Conservation (phyloP, 2,888 invertebrate genomes). For the Sialis lutaria region DNA sequence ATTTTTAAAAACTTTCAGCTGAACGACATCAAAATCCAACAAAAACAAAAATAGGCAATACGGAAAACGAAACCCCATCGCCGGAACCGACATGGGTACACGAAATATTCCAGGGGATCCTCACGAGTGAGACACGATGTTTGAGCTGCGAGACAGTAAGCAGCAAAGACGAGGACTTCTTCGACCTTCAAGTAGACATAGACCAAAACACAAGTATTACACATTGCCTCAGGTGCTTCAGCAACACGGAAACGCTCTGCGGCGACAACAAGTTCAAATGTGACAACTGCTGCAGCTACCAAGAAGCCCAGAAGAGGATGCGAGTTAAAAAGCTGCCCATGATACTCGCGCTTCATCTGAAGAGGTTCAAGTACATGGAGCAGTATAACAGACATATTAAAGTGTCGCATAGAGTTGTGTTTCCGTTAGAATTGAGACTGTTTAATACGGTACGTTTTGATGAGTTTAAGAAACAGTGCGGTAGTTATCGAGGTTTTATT, state of each 20-base stretch:
- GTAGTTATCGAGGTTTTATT: background rate
- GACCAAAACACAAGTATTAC: conserved; percentile 99
- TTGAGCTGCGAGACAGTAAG: conserved; percentile 99
- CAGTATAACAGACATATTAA: conserved; percentile 98
- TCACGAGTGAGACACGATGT: conserved; percentile 97
- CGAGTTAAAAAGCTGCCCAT: conserved; percentile 95
- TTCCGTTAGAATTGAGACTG: conserved; percentile 90
- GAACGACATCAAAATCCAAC: conserved; percentile 58
- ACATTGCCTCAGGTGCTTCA: conserved; percentile 93
- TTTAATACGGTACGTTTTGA: conserved; percentile 77
- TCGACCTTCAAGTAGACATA: conserved; percentile 97
- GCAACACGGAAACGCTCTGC: conserved; percentile 95
- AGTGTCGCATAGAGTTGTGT: conserved; percentile 96
- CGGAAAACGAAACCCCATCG: conserved; percentile 33
- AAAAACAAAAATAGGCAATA: conserved; percentile 33
- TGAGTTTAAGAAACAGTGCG: conserved; percentile 1
- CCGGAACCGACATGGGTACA: conserved; percentile 97
- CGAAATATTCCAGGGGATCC: conserved; percentile 98
- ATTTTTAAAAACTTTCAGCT: conserved; percentile 27
- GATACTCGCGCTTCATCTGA: conserved; percentile 93
- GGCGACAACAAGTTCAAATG: conserved; percentile 99
- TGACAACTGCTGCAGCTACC: conserved; percentile 97
- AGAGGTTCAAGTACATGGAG: conserved; percentile 95
- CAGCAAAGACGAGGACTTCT: conserved; percentile 98
- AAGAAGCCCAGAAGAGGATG: conserved; percentile 98